Conservation (phyloP, 2,888 invertebrate genomes). For the Chrysolina americana region DNA sequence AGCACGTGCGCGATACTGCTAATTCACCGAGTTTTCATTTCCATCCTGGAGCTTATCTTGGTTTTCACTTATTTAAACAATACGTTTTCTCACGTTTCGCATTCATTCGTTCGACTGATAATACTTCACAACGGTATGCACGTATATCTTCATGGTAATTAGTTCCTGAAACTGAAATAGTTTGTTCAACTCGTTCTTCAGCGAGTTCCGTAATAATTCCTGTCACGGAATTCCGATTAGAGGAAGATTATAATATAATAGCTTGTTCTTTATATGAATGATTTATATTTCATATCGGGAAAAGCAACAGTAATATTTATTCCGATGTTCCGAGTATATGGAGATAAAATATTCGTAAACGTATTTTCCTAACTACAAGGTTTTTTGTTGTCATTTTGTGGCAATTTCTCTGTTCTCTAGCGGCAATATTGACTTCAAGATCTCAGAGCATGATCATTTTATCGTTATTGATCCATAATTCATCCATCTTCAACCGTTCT, state of each 20-base stretch:
- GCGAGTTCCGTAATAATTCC: conserved; percentile 4
- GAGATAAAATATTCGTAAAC: too few relatives aligned
- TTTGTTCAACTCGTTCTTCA: conserved; percentile 14
- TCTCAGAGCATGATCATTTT: too few relatives aligned
- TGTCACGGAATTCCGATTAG: conserved; percentile 15
- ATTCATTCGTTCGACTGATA: conserved; percentile 32
- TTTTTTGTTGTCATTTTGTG: too few relatives aligned
- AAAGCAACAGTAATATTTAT: too few relatives aligned
- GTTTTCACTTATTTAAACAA: conserved; percentile 46
- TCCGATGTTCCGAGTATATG: too few relatives aligned
- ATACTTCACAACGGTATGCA: conserved; percentile 28
- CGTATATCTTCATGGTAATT: conserved; percentile 31
- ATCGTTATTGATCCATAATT: too few relatives aligned
- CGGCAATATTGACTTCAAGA: too few relatives aligned
- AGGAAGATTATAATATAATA: background rate
- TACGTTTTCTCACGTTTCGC: conserved; percentile 35
- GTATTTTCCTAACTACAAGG: too few relatives aligned
- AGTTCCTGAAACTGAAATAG: conserved; percentile 16
- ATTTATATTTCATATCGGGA: background rate
- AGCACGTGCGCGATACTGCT: conserved; percentile 33
- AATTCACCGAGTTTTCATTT: conserved; percentile 37
- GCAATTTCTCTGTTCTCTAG: too few relatives aligned
- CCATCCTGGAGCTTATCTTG: conserved; percentile 40
- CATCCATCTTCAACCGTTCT: too few relatives aligned
- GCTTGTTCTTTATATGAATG: background rate